phyloP scores from a whole-genome alignment of 1,140 invertebrate species.

The Aethina tumida region DNA sequence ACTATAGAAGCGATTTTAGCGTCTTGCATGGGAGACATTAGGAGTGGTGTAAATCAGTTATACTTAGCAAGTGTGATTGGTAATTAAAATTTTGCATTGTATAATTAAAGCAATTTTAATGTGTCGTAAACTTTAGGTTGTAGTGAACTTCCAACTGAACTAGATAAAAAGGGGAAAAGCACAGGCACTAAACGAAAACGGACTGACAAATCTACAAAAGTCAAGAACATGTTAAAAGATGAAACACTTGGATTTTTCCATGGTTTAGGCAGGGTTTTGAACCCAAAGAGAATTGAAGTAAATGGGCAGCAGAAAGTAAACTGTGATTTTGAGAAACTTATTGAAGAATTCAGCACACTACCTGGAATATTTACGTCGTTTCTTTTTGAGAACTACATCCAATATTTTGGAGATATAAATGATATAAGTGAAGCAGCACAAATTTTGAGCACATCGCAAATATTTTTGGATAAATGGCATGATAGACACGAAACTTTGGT shows the following conservation, averaged over 20 bases:
- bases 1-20: conserved; percentile 56
- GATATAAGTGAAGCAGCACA: conserved; percentile 45
- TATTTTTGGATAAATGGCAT: conserved; percentile 54
- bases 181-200: conserved; percentile 26
- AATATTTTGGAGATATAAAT: conserved; percentile 51
- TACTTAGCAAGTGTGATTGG: conserved; percentile 60
- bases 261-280: conserved; percentile 62
- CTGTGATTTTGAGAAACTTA: conserved; percentile 52
- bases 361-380: conserved; percentile 54
- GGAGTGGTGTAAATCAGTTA: conserved; percentile 59
- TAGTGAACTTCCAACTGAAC: conserved; percentile 12
- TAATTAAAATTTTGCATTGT: conserved; percentile 23
- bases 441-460: conserved; percentile 51
- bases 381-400: conserved; percentile 63
- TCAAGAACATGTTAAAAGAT: conserved; percentile 48
- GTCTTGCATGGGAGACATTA: conserved; percentile 57
- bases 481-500: conserved; percentile 44
- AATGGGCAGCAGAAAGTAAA: conserved; percentile 37
- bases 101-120: conserved; percentile 5
- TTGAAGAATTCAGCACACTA: conserved; percentile 51
- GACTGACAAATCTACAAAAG: conserved; percentile 23
- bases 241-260: conserved; percentile 60
- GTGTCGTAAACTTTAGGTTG: conserved; percentile 14
- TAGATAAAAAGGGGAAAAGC: conserved; percentile 34
- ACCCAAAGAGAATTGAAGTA: conserved; percentile 54